Conservation (phyloP, 2,797 vertebrate genomes). For the Anableps anableps region DNA sequence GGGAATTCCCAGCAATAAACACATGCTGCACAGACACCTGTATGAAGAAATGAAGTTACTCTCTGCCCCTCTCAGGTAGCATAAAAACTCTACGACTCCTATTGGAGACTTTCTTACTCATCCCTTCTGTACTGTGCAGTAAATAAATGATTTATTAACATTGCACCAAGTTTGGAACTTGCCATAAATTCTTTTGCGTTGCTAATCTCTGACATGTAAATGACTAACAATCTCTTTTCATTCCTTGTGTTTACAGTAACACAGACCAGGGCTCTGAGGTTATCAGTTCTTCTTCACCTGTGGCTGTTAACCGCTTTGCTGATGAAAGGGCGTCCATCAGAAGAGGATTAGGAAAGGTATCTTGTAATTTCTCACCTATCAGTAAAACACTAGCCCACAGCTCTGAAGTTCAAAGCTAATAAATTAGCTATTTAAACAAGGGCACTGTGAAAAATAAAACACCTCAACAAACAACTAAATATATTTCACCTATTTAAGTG, state of each 20-base stretch:
- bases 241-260: constrained; percentile 45
- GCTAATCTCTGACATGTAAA: not conserved
- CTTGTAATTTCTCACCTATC: not conserved
- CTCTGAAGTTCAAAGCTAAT: not conserved
- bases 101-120: not conserved
- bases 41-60: constrained; percentile 85
- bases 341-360: constrained; percentile 77
- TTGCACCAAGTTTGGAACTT: too few relatives aligned
- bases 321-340: constrained; percentile 76
- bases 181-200: not conserved
- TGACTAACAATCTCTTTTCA: not conserved
- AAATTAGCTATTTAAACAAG: too few relatives aligned
- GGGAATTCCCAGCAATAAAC: constrained; percentile 84
- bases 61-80: constrained; percentile 75
- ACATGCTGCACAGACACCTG: constrained; percentile 86
- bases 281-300: constrained; percentile 55
- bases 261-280: constrained; percentile 47
- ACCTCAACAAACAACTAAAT: not conserved
- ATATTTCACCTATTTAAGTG: too few relatives aligned
- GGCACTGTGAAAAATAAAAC: not conserved
- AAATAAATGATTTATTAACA: not conserved
- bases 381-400: not conserved
- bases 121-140: not conserved
- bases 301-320: constrained; percentile 62
- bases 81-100: not conserved